phyloP scores from a whole-genome alignment of 1,140 invertebrate genomes.

The Neodiprion pinetum region DNA sequence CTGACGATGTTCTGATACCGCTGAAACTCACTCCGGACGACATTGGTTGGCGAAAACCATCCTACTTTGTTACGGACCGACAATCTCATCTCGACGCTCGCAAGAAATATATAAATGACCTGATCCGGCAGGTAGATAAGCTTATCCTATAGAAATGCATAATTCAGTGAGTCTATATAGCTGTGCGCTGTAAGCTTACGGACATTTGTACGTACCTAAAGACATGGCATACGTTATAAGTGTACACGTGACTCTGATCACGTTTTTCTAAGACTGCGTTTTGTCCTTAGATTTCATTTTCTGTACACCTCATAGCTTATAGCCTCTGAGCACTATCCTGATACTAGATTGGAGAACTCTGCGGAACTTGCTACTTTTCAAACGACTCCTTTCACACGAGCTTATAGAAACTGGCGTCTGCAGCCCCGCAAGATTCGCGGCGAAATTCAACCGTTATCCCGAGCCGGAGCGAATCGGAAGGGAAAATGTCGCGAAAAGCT shows the following conservation, averaged over 20 bases:
- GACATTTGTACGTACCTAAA: background rate
- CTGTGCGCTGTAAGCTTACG: background rate
- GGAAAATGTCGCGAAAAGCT: background rate
- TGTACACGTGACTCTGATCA: too few relatives aligned
- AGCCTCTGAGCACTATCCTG: too few relatives aligned
- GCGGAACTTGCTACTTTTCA: too few relatives aligned
- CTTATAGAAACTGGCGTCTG: background rate
- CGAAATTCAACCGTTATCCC: background rate
- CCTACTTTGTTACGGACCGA: conserved; percentile 39
- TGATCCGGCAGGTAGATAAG: conserved; percentile 11
- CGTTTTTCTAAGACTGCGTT: too few relatives aligned
- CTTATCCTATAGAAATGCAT: background rate
- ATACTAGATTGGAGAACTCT: too few relatives aligned
- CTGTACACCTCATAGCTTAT: too few relatives aligned
- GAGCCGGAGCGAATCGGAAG: background rate
- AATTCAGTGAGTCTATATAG: background rate
- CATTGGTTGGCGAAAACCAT: conserved; percentile 40
- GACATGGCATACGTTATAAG: too few relatives aligned
- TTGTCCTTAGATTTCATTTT: too few relatives aligned
- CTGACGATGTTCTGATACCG: conserved; percentile 65
- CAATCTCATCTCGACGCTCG: conserved; percentile 36
- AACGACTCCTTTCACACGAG: background rate
- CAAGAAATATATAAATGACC: conserved; percentile 41
- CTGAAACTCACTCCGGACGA: conserved; percentile 65
- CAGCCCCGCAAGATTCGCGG: background rate